These are phyloP conservation scores for Zele albiditarsus DNA, from an alignment of 2,888 invertebrate genomes.

Conservation along the genomic window DNA sequence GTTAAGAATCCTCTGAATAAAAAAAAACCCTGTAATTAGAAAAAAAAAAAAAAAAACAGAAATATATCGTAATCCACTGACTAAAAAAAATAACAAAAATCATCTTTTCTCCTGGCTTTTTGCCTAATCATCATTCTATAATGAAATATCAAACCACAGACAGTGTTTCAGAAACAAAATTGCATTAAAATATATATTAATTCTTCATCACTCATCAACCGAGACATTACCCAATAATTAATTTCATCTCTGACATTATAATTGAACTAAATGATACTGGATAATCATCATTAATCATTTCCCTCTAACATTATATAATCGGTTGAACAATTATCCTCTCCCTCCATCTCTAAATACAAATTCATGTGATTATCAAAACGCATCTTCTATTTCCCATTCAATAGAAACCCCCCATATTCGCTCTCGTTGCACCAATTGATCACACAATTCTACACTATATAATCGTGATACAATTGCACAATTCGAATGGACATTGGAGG, in stretches of 20 bases:
- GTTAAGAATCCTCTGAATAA: too few species aligned
- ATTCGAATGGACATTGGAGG: not conserved
- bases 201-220: too few species aligned
- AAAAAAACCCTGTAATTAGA: too few species aligned
- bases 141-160: too few species aligned
- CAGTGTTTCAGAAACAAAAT: too few species aligned
- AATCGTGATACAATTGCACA: constrained; percentile 13
- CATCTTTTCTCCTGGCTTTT: too few species aligned
- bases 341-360: not conserved
- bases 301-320: not conserved
- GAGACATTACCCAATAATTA: too few species aligned
- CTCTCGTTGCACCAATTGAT: not conserved
- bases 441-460: not conserved
- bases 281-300: not conserved
- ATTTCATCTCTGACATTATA: not conserved
- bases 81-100: too few species aligned
- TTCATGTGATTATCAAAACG: constrained; percentile 24
- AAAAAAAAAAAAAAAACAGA: too few species aligned
- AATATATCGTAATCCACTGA: too few species aligned
- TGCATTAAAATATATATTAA: too few species aligned
- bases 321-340: not conserved
- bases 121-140: too few species aligned
- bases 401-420: not conserved
- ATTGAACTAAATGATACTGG: not conserved
- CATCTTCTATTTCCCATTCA: constrained; percentile 17